A percentile compares a stretch with the other conserved stretches of the same genome.
These are phyloP conservation scores for Fragum sueziense DNA, from an alignment of 2,888 invertebrate species.

Conservation along the genomic window DNA sequence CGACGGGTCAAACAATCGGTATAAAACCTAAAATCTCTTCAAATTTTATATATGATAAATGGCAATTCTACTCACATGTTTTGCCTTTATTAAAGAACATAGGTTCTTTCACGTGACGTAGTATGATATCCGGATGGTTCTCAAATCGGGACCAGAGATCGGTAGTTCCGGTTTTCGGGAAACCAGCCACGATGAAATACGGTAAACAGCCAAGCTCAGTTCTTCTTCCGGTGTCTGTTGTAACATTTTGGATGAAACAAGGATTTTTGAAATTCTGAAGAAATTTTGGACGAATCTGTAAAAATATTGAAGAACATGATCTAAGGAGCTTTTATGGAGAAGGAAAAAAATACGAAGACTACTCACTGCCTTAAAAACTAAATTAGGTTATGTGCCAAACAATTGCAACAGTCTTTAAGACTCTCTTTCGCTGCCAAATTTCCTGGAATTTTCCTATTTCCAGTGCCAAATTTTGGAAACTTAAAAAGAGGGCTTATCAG, in stretches of 20 bases:
- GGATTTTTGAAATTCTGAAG: conserved; percentile 72
- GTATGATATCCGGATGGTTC: conserved; percentile 68
- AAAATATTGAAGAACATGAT: neutral
- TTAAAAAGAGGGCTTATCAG: too few relatives aligned
- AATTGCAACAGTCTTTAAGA: too few relatives aligned
- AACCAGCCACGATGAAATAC: conserved; percentile 87
- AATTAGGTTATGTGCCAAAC: too few relatives aligned
- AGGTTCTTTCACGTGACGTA: conserved; percentile 53
- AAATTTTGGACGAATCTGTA: conserved; percentile 64
- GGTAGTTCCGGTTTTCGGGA: conserved; percentile 75
- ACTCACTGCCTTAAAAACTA: too few relatives aligned
- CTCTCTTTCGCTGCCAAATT: too few relatives aligned
- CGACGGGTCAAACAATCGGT: too few relatives aligned
- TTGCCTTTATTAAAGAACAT: conserved; percentile 52
- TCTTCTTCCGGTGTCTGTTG: neutral
- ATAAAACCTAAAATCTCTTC: too few relatives aligned
- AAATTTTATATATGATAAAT: too few relatives aligned
- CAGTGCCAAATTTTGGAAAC: too few relatives aligned
- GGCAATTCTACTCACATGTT: conserved; percentile 36
- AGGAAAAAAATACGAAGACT: too few relatives aligned
- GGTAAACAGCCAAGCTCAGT: conserved; percentile 87
- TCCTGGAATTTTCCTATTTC: too few relatives aligned
- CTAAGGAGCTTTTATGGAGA: neutral
- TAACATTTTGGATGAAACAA: conserved; percentile 59
- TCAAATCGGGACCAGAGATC: conserved; percentile 69